Evolutionary conservation across 2,113 vertebrate genomes (phyloP).

Genomic region (Hydrolagus affinis): DNA sequence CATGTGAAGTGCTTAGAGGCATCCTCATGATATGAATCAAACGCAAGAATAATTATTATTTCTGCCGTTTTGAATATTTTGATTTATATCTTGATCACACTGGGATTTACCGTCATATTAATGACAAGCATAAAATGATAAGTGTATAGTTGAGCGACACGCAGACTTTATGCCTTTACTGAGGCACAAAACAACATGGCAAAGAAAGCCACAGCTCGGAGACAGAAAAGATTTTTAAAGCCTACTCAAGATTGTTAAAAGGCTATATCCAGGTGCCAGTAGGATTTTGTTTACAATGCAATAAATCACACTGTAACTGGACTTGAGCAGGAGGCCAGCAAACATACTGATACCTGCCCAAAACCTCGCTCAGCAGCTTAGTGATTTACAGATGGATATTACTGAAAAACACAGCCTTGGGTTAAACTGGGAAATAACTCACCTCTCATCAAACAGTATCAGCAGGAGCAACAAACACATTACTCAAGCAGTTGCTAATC

Average conservation of each 20-base stretch:
- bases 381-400: not conserved
- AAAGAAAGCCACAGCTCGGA: not conserved
- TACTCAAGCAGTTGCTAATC: not conserved
- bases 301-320: constrained; percentile 6
- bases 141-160: too few relatives aligned
- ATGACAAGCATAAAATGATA: too few relatives aligned
- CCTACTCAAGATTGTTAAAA: not conserved
- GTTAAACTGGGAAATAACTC: too few relatives aligned
- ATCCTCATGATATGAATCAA: too few relatives aligned
- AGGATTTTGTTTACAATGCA: constrained; percentile 10
- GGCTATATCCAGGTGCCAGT: not conserved
- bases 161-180: too few relatives aligned
- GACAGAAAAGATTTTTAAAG: constrained; percentile 12
- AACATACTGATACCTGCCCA: not conserved
- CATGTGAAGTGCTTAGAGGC: too few relatives aligned
- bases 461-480: not conserved
- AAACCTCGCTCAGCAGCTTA: not conserved
- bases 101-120: too few relatives aligned
- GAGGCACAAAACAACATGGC: not conserved
- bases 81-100: too few relatives aligned
- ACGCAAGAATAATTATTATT: too few relatives aligned
- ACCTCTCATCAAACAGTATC: not conserved
- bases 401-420: not conserved
- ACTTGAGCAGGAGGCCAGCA: not conserved
- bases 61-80: too few relatives aligned